Evolutionary conservation across 1,140 invertebrate species (phyloP), one percentile per base, ranked within the genome.

Genomic region (Drosophila asahinai): DNA sequence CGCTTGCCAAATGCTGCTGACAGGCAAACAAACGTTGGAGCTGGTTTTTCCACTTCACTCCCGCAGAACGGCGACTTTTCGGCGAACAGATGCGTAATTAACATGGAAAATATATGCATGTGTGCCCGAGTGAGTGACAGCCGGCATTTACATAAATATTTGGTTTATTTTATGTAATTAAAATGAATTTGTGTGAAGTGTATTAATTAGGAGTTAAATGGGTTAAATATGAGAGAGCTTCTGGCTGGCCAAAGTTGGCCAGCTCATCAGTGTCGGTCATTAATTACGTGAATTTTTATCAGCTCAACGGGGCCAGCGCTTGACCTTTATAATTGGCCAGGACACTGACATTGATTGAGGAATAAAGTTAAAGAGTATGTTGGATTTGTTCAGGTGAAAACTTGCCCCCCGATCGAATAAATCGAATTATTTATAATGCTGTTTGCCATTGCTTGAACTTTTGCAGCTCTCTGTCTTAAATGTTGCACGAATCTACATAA

Each of bases 121-220:
- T 63, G 60, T 49, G 47, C 49, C 27, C 30, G 47, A 54, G 76
- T 63, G 67, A 78, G 67, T 78, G 55, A 55, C 64, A 76, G 80
- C 43, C 57, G 61, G 64, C 67, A 75, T 70, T 81, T 81, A 76
- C 83, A 86, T 89, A 87, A 89, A 89, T 87, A 87, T 87, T 87
- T 87, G 81, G 65, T 87, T 87, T 87, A 89, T 89, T 90, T 84
- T 80, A 65, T 89, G 86, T 90, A 89, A 89, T 89, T 89, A 89
- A 89, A 89, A 84, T 84, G 83, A 89, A 89, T 89, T 89, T 84
- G 77, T 76, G 84, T 89, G 84, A 89, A 89, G 84, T 89, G 84
- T 89, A 89, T 89, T 89, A 89, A 89, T 89, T 89, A 89, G 84
- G 86, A 90, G 86, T 89, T 89, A 89, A 89, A 90, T 89, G 84